Conservation (phyloP, 2,797 vertebrate genomes). For the Acanthopagrus latus region DNA sequence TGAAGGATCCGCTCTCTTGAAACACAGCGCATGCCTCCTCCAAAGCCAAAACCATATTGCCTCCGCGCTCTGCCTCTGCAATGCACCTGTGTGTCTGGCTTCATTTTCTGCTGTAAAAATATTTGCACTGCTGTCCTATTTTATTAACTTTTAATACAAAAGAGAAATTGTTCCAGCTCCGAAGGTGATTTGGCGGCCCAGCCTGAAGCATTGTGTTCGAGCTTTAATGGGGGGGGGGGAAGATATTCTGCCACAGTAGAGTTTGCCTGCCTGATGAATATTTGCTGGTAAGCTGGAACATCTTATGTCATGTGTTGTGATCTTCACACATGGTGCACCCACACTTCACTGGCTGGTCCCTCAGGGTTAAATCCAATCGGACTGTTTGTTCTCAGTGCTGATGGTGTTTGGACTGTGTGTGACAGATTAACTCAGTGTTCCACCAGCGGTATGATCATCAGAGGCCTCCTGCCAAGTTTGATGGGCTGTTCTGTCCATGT, state of each 20-base stretch:
- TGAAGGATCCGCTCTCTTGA: constrained; percentile 52
- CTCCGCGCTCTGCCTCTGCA: constrained; percentile 65
- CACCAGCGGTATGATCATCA: constrained; percentile 1
- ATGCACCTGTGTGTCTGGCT: constrained; percentile 79
- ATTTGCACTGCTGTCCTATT: constrained; percentile 77
- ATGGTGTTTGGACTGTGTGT: constrained; percentile 44
- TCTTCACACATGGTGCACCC: constrained; percentile 61
- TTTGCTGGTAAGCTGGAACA: constrained; percentile 55
- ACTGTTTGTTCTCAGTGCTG: constrained; percentile 52
- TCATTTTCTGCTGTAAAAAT: constrained; percentile 74
- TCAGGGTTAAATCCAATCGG: constrained; percentile 31
- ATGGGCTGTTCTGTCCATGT: constrained; percentile 6
- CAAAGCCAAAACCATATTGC: constrained; percentile 56
- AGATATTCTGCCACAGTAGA: constrained; percentile 25
- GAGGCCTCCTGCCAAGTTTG: constrained; percentile 31
- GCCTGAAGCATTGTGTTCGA: constrained; percentile 41
- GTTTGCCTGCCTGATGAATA: constrained; percentile 61
- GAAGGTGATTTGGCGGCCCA: constrained; percentile 41
- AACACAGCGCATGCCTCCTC: constrained; percentile 48
- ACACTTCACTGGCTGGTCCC: constrained; percentile 33
- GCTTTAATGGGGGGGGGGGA: constrained; percentile 23
- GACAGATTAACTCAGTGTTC: constrained; percentile 36
- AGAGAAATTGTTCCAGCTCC: constrained; percentile 68
- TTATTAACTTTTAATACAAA: constrained; percentile 81
- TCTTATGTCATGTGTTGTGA: constrained; percentile 38